phyloP scores from a whole-genome alignment of 23 tunicate genomes.

The Halocynthia aurantium region DNA sequence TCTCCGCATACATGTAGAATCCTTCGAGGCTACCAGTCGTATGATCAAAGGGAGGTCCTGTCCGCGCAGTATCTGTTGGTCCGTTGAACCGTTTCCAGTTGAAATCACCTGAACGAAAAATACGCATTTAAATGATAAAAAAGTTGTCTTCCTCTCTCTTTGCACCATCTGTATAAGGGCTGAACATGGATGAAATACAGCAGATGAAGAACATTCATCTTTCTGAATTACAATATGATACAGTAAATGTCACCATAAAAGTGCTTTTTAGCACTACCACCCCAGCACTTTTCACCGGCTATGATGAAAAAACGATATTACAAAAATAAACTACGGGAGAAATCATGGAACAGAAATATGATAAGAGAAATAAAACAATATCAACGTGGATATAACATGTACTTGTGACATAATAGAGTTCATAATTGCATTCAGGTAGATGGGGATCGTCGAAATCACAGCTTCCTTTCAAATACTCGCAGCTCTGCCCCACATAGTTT shows the following conservation, averaged over 20 bases:
- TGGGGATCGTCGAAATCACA: conserved; percentile 73
- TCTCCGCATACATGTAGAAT: conserved; percentile 67
- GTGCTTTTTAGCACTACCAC: no score
- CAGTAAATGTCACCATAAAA: no score
- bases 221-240: no score
- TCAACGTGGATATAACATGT: no score
- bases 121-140: neutral
- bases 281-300: no score
- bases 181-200: neutral
- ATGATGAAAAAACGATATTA: no score
- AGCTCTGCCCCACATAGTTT: conserved; percentile 38
- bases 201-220: neutral
- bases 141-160: no score
- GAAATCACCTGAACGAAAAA: conserved; percentile 34
- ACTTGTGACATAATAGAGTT: conserved; percentile 4
- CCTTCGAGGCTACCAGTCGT: conserved; percentile 40
- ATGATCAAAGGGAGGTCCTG: conserved; percentile 75
- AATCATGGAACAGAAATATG: no score
- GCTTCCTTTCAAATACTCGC: conserved; percentile 67
- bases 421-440: conserved; percentile 26
- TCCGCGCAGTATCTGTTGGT: conserved; percentile 39
- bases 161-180: no score
- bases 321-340: no score
- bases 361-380: no score
- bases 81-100: conserved; percentile 35